Evolutionary conservation across 1,140 invertebrate species (phyloP), one percentile per base, ranked within the genome.

Genomic region (Heliconius eleuchia): DNA sequence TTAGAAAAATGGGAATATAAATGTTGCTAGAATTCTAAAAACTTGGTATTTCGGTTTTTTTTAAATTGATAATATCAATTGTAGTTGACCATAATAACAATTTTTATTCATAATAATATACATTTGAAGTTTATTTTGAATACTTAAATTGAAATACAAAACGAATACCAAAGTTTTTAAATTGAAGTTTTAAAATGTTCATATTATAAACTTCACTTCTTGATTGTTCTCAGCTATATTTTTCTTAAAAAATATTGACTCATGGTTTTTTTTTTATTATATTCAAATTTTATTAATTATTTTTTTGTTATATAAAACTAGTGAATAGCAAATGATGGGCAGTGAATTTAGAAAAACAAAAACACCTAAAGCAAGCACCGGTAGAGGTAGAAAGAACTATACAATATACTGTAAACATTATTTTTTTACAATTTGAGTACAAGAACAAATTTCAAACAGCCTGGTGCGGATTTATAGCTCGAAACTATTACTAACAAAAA

Each of bases 321-420:
- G 27, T 30, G 60, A 66, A 30, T 30, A 66, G 60, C 71, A 72
- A 39, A 72, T 72, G 71, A 72, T 72, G 30, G 71, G 34, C 71
- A 72, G 71, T 42, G 71, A 75, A 79, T 79, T 79, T 79, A 9
- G 74, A 79, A 76, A 80, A 70, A 80, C 79, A 77, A 74, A 78
- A 80, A 73, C 74, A 82, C 80, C 83, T 89, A 90, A 88, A 92
- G 82, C 87, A 91, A 92, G 90, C 89, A 92, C 89, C 89, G 87
- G 80, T 86, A 87, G 90, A 92, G 90, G 89, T 92, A 92, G 90
- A 91, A 87, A 85, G 81, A 86, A 83, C 80, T 82, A 77, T 85
- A 76, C 71, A 73, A 57, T 57, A 57, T 66, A 66, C 27, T 66
- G 60, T 80, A 76, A 71, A 80, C 55, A 27, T 80, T 46, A 46